These are phyloP conservation scores for Julus scandinavius DNA, from an alignment of 2,888 invertebrate genomes.

Conservation along the genomic window DNA sequence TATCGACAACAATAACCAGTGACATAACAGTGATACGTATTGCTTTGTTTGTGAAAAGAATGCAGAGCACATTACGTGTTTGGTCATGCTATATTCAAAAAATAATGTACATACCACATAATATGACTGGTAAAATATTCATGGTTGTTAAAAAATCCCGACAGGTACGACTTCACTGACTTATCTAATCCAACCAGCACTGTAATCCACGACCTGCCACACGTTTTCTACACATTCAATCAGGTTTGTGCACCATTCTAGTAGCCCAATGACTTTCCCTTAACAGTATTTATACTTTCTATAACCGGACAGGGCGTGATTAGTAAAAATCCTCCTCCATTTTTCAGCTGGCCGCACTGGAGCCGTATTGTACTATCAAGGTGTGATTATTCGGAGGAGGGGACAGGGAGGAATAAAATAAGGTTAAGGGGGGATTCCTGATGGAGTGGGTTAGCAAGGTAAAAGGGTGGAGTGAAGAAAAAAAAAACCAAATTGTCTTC, in stretches of 20 bases:
- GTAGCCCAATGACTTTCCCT: conserved; percentile 47
- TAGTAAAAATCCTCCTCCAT: conserved; percentile 50
- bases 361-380: conserved; percentile 49
- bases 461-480: conserved; percentile 50
- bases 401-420: conserved; percentile 51
- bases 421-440: conserved; percentile 50
- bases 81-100: too few relatives aligned
- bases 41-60: background rate
- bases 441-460: conserved; percentile 52
- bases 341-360: conserved; percentile 35
- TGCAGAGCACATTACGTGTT: too few relatives aligned
- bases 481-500: conserved; percentile 32
- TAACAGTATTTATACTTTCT: conserved; percentile 50
- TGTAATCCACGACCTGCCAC: conserved; percentile 33
- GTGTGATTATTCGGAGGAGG: conserved; percentile 49
- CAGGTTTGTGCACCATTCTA: conserved; percentile 48
- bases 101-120: background rate
- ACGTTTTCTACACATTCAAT: conserved; percentile 41
- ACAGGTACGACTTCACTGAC: background rate
- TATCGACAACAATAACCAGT: background rate
- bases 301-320: conserved; percentile 50
- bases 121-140: conserved; percentile 6
- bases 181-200: conserved; percentile 17
- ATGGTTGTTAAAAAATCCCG: background rate
- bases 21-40: background rate